phyloP scores from a whole-genome alignment of 1,140 invertebrate species.

The Bombus superbus region DNA sequence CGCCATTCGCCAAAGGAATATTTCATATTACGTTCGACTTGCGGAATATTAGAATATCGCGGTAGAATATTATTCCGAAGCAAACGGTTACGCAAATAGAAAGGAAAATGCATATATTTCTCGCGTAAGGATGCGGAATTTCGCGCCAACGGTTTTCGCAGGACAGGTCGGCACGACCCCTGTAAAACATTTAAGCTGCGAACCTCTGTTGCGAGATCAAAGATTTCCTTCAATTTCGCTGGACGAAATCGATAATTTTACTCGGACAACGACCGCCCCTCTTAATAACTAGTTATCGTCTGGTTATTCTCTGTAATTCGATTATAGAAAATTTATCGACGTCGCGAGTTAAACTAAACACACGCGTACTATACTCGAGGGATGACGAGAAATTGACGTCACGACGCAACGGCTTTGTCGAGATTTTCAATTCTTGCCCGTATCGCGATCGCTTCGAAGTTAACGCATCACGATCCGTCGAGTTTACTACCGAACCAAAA shows the following conservation, averaged over 20 bases:
- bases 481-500: background rate
- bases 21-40: background rate
- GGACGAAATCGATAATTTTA: constrained; percentile 43
- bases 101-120: background rate
- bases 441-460: background rate
- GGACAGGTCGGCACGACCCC: background rate
- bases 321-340: background rate
- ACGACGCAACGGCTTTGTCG: too few relatives aligned
- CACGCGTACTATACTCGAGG: too few relatives aligned
- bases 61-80: constrained; percentile 12
- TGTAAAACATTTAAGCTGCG: constrained; percentile 27
- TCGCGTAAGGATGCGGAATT: background rate
- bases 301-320: too few relatives aligned
- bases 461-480: background rate
- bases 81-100: constrained; percentile 28
- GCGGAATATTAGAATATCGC: background rate
- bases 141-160: background rate
- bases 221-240: constrained; percentile 52
- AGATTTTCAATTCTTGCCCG: background rate
- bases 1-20: background rate
- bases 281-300: too few relatives aligned
- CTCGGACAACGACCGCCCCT: background rate
- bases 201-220: constrained; percentile 17
- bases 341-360: too few relatives aligned
- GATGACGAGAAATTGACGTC: background rate